Evolutionary conservation across 2,888 invertebrate species (phyloP), one percentile per base, ranked within the genome.

Genomic region (Mongoloraphidia duomilia): DNA sequence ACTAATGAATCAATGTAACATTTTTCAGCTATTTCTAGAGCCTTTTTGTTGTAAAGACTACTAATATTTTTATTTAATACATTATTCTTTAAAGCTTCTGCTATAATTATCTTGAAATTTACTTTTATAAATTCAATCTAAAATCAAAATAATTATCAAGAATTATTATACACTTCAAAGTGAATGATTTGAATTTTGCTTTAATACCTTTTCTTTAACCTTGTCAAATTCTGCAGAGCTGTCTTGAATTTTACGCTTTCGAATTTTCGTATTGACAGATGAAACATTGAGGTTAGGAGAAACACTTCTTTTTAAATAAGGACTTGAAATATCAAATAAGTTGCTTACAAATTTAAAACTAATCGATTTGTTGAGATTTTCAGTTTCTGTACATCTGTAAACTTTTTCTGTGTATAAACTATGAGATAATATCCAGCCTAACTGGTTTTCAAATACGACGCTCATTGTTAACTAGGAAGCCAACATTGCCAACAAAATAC

Each of bases 401-500:
- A 71, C 60, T 45, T 65, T 59, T 51, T 71, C 62, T 9, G 75
- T 60, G 57, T 67, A 71, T 36, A 65, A 55, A 53, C 67, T 60
- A 56, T 75, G 75, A 10, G 73, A 75, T 56, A 76, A 61, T 39
- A 73, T 64, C 65, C 68, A 71, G 26, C 74, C 75, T 39, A 63
- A 59, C 10, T 65, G 59, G 42, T 60, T 60, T 33, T 56, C 52
- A 47, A 61, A 62, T 49, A 71, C 55, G 40, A 72, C 54, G 56
- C 72, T 71, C 73, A 73, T 73, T 51, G 55, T 54, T 50, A 8
- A 34, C 34, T n/a, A 8, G 34, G 14, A 43, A 43, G n/a, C n/a
- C n/a, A n/a, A n/a, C n/a, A n/a, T n/a, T 26, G 26, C 6, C 26
- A 26, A 26, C 26, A 3, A n/a, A n/a, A n/a, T n/a, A n/a, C n/a